Evolutionary conservation across 2,888 invertebrate species (phyloP), one percentile per base, ranked within the genome.

Genomic region (Peribatodes rhomboidaria): DNA sequence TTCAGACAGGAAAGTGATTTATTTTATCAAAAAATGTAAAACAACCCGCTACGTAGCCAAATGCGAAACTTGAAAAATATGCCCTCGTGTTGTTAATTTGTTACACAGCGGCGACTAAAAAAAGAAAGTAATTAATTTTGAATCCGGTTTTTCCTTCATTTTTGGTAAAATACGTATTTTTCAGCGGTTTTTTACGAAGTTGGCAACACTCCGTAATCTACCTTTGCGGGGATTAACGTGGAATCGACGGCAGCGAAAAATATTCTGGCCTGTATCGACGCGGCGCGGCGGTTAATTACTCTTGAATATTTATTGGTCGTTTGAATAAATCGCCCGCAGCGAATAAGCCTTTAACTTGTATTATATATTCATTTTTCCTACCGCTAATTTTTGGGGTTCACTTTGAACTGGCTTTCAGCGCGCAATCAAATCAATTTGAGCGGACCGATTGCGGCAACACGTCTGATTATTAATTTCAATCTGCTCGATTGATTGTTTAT

Each of bases 291-390:
- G 89, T 88, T 91, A 90, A 91, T 91, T 91, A 90, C 90, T 91
- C 83, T 85, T 92, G 92, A 90, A 92, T 92, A 92, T 92, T 91
- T 91, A 92, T 91, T 89, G 90, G 89, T 90, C 90, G 89, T 91
- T 91, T 90, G 90, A 90, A 90, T 90, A 91, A 90, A 90, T 89
- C 88, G 89, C 87, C 77, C 75, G 83, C 83, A 82, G 87, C 82
- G 84, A 80, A 85, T 88, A 87, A 88, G 86, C 88, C 87, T 85
- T 86, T 87, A 86, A 84, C 88, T 87, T 87, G 85, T 83, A 83
- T 88, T 85, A 87, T 85, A 87, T 85, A 83, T 85, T 84, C 83
- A 83, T 87, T 87, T 86, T 87, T 84, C 75, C 78, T 72, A 74
- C 78, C 73, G 76, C 74, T 76, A 81, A 85, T 85, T 83, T 84